Conservation (phyloP, 2,113 vertebrate species). For the Zosterops lateralis region DNA sequence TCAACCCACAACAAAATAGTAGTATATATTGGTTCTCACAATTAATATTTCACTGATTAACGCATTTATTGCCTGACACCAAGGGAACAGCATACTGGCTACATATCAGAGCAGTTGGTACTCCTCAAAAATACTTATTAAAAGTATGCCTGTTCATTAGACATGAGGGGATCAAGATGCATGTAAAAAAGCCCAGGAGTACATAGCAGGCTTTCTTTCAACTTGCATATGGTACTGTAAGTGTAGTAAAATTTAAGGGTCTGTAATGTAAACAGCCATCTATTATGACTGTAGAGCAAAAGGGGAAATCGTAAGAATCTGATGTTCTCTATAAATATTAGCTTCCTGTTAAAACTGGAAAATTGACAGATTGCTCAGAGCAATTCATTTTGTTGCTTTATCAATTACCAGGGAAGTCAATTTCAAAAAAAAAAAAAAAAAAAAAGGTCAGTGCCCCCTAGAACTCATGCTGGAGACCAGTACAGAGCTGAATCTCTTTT, state of each 20-base stretch:
- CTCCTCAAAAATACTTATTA: not conserved
- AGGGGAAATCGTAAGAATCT: not conserved
- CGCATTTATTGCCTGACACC: not conserved
- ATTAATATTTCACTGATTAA: not conserved
- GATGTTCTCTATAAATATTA: not conserved
- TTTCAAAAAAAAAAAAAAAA: not conserved
- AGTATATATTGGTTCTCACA: not conserved
- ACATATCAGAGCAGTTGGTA: not conserved
- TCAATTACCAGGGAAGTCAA: not conserved
- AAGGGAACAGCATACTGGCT: not conserved
- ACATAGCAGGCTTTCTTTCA: not conserved
- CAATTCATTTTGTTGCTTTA: not conserved
- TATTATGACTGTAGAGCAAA: not conserved
- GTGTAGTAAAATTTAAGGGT: not conserved
- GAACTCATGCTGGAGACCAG: not conserved
- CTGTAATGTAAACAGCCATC: not conserved
- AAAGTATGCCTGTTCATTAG: not conserved
- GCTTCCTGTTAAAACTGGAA: not conserved
- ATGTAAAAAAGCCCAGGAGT: not conserved
- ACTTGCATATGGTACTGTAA: not conserved
- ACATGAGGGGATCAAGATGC: not conserved
- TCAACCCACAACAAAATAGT: rapidly evolving
- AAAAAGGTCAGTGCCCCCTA: not conserved
- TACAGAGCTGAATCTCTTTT: rapidly evolving
- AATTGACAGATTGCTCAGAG: not conserved